Conservation (phyloP, 2,113 vertebrate species). For the Toxostoma redivivum region DNA sequence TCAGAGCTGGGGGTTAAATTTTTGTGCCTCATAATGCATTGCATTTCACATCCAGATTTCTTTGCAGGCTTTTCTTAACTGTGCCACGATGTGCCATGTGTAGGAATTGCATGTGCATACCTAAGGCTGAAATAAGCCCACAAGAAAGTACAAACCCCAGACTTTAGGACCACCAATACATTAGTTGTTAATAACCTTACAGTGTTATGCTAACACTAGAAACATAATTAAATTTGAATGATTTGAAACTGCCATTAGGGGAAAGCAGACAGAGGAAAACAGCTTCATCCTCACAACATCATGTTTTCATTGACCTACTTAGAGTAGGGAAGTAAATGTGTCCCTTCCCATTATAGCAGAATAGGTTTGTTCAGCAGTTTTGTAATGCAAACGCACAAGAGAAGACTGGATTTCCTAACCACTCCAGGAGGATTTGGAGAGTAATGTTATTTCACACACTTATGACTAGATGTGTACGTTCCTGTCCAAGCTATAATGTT, state of each 20-base stretch:
- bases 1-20: background rate
- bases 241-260: conserved; percentile 19
- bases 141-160: background rate
- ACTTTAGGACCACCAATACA: background rate
- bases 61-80: background rate
- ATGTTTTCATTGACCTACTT: conserved; percentile 67
- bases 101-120: background rate
- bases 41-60: background rate
- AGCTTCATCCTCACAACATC: conserved; percentile 25
- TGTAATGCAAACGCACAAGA: background rate
- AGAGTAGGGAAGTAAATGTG: conserved; percentile 3
- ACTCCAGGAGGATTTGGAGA: background rate
- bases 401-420: background rate
- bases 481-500: background rate
- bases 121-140: background rate
- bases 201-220: background rate
- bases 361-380: conserved; percentile 52
- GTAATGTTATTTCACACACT: background rate
- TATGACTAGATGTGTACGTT: background rate
- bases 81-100: background rate
- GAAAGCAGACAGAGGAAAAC: background rate
- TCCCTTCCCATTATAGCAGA: conserved; percentile 2
- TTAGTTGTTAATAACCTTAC: conserved; percentile 19
- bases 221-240: conserved; percentile 27
- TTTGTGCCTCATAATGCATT: background rate